A percentile compares a stretch with the other conserved stretches of the same genome.
Conservation (phyloP, 2,888 invertebrate species). For the Rotaria macrura region DNA sequence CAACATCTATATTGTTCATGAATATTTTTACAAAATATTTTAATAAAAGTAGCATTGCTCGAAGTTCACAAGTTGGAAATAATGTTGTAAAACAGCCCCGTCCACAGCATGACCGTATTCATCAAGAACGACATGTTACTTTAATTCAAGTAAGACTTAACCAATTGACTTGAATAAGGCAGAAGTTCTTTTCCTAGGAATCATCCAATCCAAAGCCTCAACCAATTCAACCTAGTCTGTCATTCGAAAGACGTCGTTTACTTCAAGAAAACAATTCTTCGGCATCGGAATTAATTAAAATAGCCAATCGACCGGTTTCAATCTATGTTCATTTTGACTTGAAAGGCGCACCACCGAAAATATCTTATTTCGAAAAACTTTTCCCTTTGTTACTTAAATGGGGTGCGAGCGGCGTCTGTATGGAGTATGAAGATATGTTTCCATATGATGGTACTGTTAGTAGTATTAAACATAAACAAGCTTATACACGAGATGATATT, state of each 20-base stretch:
- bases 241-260: background rate
- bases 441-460: conserved; percentile 60
- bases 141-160: background rate
- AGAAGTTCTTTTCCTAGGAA: background rate
- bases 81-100: background rate
- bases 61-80: background rate
- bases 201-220: background rate
- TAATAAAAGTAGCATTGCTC: background rate
- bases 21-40: background rate
- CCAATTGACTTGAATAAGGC: background rate
- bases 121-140: background rate
- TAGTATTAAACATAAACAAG: conserved; percentile 58
- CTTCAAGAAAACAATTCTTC: background rate
- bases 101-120: background rate
- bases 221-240: background rate
- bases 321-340: conserved; percentile 68
- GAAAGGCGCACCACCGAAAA: conserved; percentile 69
- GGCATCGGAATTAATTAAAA: background rate
- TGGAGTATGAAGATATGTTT: conserved; percentile 81
- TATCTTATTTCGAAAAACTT: conserved; percentile 52
- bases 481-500: conserved; percentile 53
- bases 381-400: conserved; percentile 45
- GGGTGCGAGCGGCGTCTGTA: conserved; percentile 64
- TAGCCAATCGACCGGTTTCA: background rate
- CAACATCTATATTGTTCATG: background rate